These are phyloP conservation scores for Eupithecia insigniata DNA, from an alignment of 2,888 invertebrate species.

Conservation along the genomic window DNA sequence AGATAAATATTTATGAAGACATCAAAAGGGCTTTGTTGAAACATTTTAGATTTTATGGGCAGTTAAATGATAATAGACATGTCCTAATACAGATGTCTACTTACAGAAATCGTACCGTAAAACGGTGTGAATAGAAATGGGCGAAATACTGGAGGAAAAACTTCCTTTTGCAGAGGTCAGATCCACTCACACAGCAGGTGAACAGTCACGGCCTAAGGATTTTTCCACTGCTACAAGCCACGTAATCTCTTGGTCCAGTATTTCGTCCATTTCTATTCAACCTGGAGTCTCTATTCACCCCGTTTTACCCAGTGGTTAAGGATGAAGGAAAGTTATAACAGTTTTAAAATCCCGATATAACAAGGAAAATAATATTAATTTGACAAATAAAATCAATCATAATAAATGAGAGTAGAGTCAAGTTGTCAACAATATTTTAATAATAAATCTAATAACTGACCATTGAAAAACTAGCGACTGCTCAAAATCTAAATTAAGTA, in stretches of 20 bases:
- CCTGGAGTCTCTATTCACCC: too few species aligned
- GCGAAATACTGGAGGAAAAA: too few species aligned
- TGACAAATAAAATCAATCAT: too few species aligned
- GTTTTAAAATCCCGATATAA: background rate
- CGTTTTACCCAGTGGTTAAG: too few species aligned
- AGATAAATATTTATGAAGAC: slow-evolving; percentile 21
- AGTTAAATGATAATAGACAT: background rate
- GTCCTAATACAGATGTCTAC: too few species aligned
- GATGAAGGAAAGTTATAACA: background rate
- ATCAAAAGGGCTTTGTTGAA: slow-evolving; percentile 12
- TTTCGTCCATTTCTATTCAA: too few species aligned
- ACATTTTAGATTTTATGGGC: slow-evolving; percentile 12
- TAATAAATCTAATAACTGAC: background rate
- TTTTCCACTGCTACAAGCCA: too few species aligned
- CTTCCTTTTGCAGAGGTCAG: too few species aligned
- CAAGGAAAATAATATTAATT: background rate
- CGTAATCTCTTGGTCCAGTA: too few species aligned
- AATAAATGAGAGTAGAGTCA: background rate
- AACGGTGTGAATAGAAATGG: too few species aligned
- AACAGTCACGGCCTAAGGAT: too few species aligned
- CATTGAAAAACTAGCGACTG: background rate
- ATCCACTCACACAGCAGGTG: too few species aligned
- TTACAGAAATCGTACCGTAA: background rate
- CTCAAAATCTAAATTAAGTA: background rate
- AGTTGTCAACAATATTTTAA: background rate